Conservation (phyloP, 2,113 vertebrate species). For the Petaurus breviceps region DNA sequence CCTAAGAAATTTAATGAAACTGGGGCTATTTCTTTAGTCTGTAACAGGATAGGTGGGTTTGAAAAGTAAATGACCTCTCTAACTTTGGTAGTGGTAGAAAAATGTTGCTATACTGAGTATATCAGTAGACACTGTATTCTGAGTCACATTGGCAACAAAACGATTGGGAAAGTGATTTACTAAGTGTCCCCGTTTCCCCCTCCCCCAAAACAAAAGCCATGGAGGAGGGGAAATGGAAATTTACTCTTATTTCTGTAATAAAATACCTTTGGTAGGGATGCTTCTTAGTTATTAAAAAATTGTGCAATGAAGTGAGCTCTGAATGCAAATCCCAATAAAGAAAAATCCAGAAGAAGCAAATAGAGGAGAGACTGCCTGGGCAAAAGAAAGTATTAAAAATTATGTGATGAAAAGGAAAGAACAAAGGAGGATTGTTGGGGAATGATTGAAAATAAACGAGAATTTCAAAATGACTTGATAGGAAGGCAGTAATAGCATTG, state of each 20-base stretch:
- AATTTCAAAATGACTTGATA: background rate
- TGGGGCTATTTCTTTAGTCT: background rate
- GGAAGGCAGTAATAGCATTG: background rate
- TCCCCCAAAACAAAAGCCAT: background rate
- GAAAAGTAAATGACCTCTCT: background rate
- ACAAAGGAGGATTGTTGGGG: background rate
- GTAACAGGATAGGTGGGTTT: background rate
- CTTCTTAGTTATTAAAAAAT: constrained; percentile 63
- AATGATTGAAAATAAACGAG: background rate
- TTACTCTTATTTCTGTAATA: constrained; percentile 1
- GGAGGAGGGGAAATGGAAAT: constrained; percentile 4
- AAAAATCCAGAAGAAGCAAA: constrained; percentile 48
- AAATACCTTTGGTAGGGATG: constrained; percentile 37
- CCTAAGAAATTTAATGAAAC: background rate
- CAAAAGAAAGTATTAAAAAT: constrained; percentile 32
- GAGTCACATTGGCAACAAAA: background rate
- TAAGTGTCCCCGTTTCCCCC: constrained; percentile 1
- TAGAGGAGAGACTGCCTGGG: background rate
- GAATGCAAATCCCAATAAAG: background rate
- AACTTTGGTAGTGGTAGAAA: background rate
- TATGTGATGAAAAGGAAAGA: background rate
- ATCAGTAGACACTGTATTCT: background rate
- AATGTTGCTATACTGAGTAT: background rate
- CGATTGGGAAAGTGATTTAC: constrained; percentile 23
- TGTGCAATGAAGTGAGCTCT: constrained; percentile 57